Conservation (phyloP, 2,888 invertebrate genomes). For the Gymnoscelis rufifasciata region DNA sequence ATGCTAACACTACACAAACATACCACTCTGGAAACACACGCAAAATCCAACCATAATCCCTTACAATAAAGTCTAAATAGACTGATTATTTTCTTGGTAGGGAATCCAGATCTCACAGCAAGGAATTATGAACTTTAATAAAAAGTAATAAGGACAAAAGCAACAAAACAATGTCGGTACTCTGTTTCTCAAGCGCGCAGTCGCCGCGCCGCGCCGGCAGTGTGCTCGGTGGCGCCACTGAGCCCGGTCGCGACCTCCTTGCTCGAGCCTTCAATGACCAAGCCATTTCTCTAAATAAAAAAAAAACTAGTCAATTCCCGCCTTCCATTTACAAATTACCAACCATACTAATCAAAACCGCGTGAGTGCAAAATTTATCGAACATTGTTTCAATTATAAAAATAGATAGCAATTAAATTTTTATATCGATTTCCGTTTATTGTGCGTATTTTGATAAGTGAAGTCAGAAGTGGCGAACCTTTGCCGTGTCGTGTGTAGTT, state of each 20-base stretch:
- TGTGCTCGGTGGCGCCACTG: conserved; percentile 64
- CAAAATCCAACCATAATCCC: conserved; percentile 31
- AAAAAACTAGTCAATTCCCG: conserved; percentile 44
- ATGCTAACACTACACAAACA: conserved; percentile 35
- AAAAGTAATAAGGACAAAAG: conserved; percentile 29
- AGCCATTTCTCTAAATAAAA: conserved; percentile 47
- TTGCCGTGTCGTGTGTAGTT: conserved; percentile 59
- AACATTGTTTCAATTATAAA: conserved; percentile 10
- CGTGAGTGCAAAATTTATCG: conserved; percentile 10
- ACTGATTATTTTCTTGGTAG: conserved; percentile 17
- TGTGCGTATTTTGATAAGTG: conserved; percentile 53
- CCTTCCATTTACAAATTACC: conserved; percentile 45
- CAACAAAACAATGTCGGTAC: conserved; percentile 25
- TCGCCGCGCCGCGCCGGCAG: conserved; percentile 52
- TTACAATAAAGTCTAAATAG: conserved; percentile 4
- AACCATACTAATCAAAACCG: conserved; percentile 7
- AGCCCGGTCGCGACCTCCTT: conserved; percentile 45
- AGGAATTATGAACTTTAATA: conserved; percentile 36
- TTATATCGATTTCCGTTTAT: conserved; percentile 34
- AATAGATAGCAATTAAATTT: conserved; percentile 23
- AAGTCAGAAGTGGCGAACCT: conserved; percentile 54
- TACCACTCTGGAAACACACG: conserved; percentile 7
- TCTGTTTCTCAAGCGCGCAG: conserved; percentile 52
- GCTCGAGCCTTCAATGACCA: conserved; percentile 34
- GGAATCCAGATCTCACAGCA: conserved; percentile 25